A percentile compares a stretch with the other conserved stretches of the same genome.
These are phyloP conservation scores for Tragelaphus strepsiceros DNA, from an alignment of 2,113 vertebrate species.

Conservation along the genomic window DNA sequence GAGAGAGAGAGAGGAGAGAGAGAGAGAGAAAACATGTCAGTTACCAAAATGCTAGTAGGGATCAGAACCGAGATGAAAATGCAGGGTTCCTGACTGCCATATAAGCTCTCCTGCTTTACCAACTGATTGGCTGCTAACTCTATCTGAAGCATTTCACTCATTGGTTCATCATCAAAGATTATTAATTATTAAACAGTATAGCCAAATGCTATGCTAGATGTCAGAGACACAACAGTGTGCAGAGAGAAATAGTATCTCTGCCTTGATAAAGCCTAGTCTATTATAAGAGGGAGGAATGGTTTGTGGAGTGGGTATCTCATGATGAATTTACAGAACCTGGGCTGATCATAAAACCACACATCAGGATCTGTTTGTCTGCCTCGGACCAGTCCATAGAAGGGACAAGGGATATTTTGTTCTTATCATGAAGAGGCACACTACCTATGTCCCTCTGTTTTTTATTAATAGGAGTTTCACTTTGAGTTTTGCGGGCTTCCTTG, in stretches of 20 bases:
- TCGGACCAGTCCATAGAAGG: not conserved
- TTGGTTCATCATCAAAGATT: not conserved
- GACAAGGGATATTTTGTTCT: not conserved
- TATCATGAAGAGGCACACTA: not conserved
- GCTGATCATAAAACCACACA: not conserved
- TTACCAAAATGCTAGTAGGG: not conserved
- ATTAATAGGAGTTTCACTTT: not conserved
- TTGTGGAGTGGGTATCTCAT: not conserved
- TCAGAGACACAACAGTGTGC: not conserved
- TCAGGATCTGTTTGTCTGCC: not conserved
- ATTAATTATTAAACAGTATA: not conserved
- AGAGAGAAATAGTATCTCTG: not conserved
- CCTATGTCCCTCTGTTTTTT: not conserved
- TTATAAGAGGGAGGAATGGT: not conserved
- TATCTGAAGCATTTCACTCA: not conserved
- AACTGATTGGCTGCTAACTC: not conserved
- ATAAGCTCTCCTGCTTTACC: not conserved
- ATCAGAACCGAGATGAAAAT: not conserved
- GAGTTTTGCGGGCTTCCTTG: not conserved
- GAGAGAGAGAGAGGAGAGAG: not conserved
- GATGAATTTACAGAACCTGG: not conserved
- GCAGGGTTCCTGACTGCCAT: not conserved
- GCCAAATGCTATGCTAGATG: not conserved
- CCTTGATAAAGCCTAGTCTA: not conserved
- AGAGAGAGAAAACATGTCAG: not conserved